Conservation (phyloP, 2,888 invertebrate species). For the Euplagia quadripunctaria region DNA sequence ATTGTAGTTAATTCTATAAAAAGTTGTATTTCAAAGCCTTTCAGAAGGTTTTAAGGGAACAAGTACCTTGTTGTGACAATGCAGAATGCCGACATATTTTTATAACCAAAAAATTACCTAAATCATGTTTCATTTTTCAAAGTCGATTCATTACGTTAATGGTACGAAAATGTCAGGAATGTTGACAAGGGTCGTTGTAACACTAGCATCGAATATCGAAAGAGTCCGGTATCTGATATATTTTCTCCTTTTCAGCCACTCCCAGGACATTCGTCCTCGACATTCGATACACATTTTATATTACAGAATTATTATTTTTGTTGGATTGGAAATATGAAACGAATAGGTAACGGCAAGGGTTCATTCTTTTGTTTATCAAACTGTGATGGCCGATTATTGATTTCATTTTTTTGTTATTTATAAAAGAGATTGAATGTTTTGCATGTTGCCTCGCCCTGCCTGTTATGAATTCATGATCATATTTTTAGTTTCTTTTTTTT, state of each 20-base stretch:
- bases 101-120: not conserved
- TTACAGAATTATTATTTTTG: not conserved
- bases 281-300: not conserved
- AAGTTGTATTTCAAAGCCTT: not conserved
- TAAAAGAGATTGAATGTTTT: not conserved
- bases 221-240: not conserved
- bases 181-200: constrained; percentile 2
- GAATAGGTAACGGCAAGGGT: not conserved
- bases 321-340: not conserved
- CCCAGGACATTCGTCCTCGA: not conserved
- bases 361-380: not conserved
- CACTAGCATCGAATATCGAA: not conserved
- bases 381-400: not conserved
- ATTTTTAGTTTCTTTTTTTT: too few relatives aligned
- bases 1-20: too few relatives aligned
- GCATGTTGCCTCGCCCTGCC: not conserved
- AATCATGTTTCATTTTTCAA: not conserved
- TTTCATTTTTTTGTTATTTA: not conserved
- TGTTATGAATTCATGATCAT: not conserved
- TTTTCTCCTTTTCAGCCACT: not conserved
- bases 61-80: not conserved
- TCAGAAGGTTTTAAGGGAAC: not conserved
- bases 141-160: not conserved
- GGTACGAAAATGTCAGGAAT: not conserved
- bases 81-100: not conserved